Base-by-base conservation (phyloP, 2,888 invertebrate genomes). In the Apoderus coryli region DNA sequence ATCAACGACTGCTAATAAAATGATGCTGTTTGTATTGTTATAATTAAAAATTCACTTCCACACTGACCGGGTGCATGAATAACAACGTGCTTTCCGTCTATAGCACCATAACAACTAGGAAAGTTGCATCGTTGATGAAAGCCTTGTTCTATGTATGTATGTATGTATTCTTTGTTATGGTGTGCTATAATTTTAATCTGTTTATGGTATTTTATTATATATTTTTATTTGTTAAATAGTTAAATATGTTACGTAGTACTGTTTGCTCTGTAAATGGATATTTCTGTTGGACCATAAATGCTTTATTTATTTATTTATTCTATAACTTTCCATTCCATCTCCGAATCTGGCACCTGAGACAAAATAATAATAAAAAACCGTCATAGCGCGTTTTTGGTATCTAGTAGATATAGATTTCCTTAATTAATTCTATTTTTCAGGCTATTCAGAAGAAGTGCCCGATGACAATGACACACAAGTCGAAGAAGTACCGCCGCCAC, bases 1-100 rank as follows among this genome's bases (percentile, higher is more conserved):
- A 10, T 19, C 28, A 22, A 28, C 12, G 27, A 27, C 27, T 27
- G 28, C 28, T 28, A 22, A 19, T 16, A 28, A 28, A 19, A 28
- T 28, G 3, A 28, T 28, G 13, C 19, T 22, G 11, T 19, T 28
- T 12, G 19, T 19, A 11, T 22, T 14, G 13, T 28, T 19, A 28
- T 19, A 28, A 22, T 28, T 27, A 27, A 28, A 28, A 11, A n/a
- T n/a, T 19, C 28, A 28, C 28, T 28, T 12, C 19, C 12, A 19
- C 22, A 28, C 22, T 19, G 10, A 19, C 12, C 11, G 12, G 28
- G 19, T 27, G 26, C 24, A 31, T 15, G 16, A 25, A 25, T 13
- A 25, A 25, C 28, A 11, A 28, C 22, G 12, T 28, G 28, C 12
- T 28, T 28, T 14, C 19, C 14, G n/a, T 28, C 19, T 19, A 28